phyloP scores from a whole-genome alignment of 2,113 vertebrate genomes.

The Pseudopipra pipra region DNA sequence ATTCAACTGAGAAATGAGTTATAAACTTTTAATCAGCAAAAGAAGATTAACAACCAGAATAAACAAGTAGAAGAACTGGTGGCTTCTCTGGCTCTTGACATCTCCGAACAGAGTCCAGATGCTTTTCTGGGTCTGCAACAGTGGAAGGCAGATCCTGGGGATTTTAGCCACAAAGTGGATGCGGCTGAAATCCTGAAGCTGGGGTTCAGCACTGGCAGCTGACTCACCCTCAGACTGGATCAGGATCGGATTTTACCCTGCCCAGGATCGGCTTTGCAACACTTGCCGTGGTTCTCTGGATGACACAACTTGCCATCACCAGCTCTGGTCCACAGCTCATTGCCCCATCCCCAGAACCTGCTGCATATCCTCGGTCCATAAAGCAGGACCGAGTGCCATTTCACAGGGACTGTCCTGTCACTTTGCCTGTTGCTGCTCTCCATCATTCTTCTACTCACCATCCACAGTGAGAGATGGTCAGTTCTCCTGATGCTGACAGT shows the following conservation, averaged over 20 bases:
- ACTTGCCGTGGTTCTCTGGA: not conserved
- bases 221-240: not conserved
- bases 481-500: not conserved
- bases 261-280: rapidly evolving
- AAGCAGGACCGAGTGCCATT: not conserved
- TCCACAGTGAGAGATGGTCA: not conserved
- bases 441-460: rapidly evolving
- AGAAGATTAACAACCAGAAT: not conserved
- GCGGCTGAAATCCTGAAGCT: not conserved
- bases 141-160: not conserved
- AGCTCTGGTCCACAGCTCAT: not conserved
- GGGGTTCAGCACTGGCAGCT: not conserved
- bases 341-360: not conserved
- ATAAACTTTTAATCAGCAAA: not conserved
- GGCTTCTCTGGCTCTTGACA: not conserved
- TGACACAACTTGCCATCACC: not conserved
- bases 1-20: not conserved
- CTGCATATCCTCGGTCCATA: not conserved
- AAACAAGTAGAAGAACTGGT: not conserved
- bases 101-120: not conserved
- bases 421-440: not conserved
- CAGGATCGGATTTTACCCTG: not conserved
- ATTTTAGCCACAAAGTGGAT: not conserved
- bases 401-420: not conserved
- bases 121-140: not conserved